A percentile compares a stretch with the other conserved stretches of the same genome.
Conservation (phyloP, 2,888 invertebrate species). For the Stramonita haemastoma region DNA sequence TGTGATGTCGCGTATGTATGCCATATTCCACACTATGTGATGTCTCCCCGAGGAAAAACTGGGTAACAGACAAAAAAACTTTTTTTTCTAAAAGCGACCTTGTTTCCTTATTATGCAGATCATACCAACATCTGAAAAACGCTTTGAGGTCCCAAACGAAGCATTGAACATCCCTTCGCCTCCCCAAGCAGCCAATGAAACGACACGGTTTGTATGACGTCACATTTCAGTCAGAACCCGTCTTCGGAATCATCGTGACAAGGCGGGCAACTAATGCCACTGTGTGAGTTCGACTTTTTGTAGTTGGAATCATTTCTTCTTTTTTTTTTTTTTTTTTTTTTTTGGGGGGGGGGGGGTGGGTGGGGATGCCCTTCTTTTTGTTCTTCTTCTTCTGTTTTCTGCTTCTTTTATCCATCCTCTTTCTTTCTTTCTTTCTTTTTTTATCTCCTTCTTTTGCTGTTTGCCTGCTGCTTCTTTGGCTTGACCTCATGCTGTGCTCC, state of each 20-base stretch:
- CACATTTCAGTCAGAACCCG: constrained; percentile 52
- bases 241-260: constrained; percentile 60
- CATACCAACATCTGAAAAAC: constrained; percentile 22
- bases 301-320: neutral
- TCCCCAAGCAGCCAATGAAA: neutral
- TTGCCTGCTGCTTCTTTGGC: too few relatives aligned
- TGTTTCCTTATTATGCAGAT: constrained; percentile 35
- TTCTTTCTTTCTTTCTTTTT: too few relatives aligned
- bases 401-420: too few relatives aligned
- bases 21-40: too few relatives aligned
- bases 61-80: too few relatives aligned
- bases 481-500: too few relatives aligned
- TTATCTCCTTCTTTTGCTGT: too few relatives aligned
- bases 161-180: constrained; percentile 44
- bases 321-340: neutral
- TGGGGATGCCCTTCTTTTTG: neutral
- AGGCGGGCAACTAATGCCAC: constrained; percentile 54
- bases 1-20: too few relatives aligned
- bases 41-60: too few relatives aligned
- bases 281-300: constrained; percentile 41
- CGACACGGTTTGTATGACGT: constrained; percentile 55
- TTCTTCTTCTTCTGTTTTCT: too few relatives aligned
- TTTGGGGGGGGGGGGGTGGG: neutral
- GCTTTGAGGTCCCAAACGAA: constrained; percentile 49
- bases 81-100: too few relatives aligned